These are phyloP conservation scores for Furnarius figulus DNA, from an alignment of 2,113 vertebrate species.

Conservation along the genomic window DNA sequence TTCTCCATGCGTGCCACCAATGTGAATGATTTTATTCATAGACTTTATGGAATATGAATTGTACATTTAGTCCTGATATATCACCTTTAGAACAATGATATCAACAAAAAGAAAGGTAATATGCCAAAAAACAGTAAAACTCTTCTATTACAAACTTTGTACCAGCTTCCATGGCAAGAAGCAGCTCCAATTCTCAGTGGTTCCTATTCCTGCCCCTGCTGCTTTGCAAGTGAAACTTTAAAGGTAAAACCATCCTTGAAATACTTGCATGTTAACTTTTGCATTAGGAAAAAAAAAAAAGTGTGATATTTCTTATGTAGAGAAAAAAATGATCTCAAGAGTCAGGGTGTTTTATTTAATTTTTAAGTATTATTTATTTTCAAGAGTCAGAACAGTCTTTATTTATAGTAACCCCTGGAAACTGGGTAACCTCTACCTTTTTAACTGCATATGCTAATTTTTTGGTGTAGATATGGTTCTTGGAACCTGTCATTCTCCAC, in stretches of 20 bases:
- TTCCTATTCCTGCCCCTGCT: background rate
- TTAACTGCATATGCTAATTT: background rate
- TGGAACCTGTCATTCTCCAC: background rate
- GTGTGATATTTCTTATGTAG: background rate
- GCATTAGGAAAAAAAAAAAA: background rate
- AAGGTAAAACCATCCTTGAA: background rate
- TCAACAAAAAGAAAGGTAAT: background rate
- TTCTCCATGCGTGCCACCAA: background rate
- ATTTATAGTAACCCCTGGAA: background rate
- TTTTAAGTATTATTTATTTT: background rate
- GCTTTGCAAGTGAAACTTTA: background rate
- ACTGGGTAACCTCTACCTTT: background rate
- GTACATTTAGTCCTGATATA: background rate
- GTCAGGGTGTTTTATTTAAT: background rate
- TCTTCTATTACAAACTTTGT: background rate
- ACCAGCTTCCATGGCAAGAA: background rate
- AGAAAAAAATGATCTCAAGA: background rate
- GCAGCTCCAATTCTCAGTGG: background rate
- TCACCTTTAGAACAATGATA: background rate
- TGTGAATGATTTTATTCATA: background rate
- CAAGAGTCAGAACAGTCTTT: background rate
- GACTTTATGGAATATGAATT: background rate
- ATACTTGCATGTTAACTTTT: background rate
- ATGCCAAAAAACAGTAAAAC: background rate
- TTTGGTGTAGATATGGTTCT: background rate